These are phyloP conservation scores for Bombus waltoni DNA, from an alignment of 1,140 invertebrate genomes.

Conservation along the genomic window DNA sequence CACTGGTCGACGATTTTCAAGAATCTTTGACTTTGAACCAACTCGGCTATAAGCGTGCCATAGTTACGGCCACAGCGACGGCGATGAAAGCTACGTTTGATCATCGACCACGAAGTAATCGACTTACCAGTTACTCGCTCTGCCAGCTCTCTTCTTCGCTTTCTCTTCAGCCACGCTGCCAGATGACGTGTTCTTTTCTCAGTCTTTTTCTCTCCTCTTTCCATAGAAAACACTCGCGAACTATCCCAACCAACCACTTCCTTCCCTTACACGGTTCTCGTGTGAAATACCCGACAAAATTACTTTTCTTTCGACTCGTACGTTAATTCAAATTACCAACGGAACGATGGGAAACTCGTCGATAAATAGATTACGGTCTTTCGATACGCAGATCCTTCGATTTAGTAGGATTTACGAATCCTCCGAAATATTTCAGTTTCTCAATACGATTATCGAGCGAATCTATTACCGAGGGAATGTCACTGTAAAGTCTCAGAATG, in stretches of 20 bases:
- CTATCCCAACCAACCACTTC: constrained; percentile 14
- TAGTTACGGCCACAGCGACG: constrained; percentile 36
- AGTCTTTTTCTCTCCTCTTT: not conserved
- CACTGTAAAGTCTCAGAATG: too few relatives aligned
- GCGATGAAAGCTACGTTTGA: constrained; percentile 69
- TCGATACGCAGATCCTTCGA: too few relatives aligned
- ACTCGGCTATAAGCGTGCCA: constrained; percentile 46
- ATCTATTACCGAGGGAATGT: too few relatives aligned
- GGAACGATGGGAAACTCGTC: too few relatives aligned
- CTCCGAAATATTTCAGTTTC: too few relatives aligned
- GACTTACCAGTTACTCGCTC: constrained; percentile 64
- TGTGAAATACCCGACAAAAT: too few relatives aligned
- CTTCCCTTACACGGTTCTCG: not conserved
- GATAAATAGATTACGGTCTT: too few relatives aligned
- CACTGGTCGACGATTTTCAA: constrained; percentile 3
- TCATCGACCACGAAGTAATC: constrained; percentile 69
- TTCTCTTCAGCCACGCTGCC: not conserved
- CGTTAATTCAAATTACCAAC: too few relatives aligned
- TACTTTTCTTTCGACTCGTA: too few relatives aligned
- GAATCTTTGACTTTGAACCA: constrained; percentile 50
- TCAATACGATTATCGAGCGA: too few relatives aligned
- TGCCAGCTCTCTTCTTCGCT: not conserved
- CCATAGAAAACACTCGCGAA: constrained; percentile 40
- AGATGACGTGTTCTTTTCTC: not conserved
- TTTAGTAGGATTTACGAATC: too few relatives aligned